These are phyloP conservation scores for Drosophila auraria DNA, from an alignment of 1,140 invertebrate species.

Conservation along the genomic window DNA sequence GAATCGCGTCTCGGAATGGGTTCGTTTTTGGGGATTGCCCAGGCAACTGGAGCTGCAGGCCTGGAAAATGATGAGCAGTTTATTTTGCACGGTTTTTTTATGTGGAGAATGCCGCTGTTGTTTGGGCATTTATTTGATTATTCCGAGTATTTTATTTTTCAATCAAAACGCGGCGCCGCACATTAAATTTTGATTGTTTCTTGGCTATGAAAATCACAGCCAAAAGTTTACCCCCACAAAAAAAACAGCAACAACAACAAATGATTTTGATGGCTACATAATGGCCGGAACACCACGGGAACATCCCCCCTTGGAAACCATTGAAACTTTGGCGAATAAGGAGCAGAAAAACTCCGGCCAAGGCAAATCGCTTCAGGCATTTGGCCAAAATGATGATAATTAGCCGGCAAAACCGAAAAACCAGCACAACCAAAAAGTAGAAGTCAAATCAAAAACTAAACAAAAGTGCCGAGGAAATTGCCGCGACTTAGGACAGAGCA, in stretches of 20 bases:
- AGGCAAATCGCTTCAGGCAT: conserved; percentile 72
- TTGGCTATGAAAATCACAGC: conserved; percentile 74
- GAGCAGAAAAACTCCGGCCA: conserved; percentile 46
- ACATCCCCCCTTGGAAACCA: conserved; percentile 16
- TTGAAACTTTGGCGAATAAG: conserved; percentile 61
- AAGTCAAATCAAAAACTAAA: conserved; percentile 83
- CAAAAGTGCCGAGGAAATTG: conserved; percentile 76
- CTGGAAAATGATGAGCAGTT: conserved; percentile 65
- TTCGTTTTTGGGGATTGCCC: conserved; percentile 27
- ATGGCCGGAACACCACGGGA: conserved; percentile 43
- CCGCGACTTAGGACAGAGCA: conserved; percentile 21
- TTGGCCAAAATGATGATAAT: conserved; percentile 81
- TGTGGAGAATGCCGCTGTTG: conserved; percentile 13
- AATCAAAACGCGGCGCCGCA: conserved; percentile 78
- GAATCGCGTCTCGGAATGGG: conserved; percentile 25
- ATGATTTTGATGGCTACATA: conserved; percentile 79
- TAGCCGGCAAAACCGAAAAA: conserved; percentile 66
- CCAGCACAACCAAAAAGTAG: conserved; percentile 65
- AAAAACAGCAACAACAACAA: conserved; percentile 45
- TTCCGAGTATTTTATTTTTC: conserved; percentile 77
- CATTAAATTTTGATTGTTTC: conserved; percentile 82
- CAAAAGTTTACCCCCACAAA: conserved; percentile 54
- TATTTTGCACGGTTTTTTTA: conserved; percentile 65
- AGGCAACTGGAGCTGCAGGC: conserved; percentile 14
- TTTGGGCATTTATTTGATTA: conserved; percentile 76